A percentile compares a stretch with the other conserved stretches of the same genome.
Conservation (phyloP, 1,140 invertebrate genomes). For the Lepeophtheirus salmonis region DNA sequence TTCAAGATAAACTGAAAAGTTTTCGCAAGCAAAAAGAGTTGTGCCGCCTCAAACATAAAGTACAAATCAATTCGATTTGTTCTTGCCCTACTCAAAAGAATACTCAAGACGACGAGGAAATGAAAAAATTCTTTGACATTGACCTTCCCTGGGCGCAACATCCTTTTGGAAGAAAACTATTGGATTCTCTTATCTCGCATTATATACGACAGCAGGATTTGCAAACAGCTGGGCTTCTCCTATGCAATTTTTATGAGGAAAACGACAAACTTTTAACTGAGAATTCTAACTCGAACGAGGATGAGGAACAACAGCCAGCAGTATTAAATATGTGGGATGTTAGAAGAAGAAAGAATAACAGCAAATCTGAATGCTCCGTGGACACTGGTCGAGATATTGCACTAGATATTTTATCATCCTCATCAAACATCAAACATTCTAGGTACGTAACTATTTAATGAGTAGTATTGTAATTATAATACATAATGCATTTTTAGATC, state of each 20-base stretch:
- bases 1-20: not conserved
- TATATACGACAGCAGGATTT: not conserved
- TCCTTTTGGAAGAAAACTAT: not conserved
- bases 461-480: not conserved
- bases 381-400: not conserved
- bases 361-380: not conserved
- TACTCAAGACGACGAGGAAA: not conserved
- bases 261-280: not conserved
- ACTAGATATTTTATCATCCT: not conserved
- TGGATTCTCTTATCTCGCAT: constrained; percentile 1
- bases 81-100: not conserved
- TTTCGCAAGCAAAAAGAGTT: not conserved
- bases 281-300: not conserved
- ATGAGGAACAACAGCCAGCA: not conserved
- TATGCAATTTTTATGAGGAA: not conserved
- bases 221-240: not conserved
- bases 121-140: not conserved
- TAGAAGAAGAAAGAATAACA: not conserved
- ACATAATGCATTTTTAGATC: not conserved
- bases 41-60: not conserved
- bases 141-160: constrained; percentile 9
- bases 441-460: no score
- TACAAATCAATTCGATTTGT: not conserved
- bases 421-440: not conserved
- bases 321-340: not conserved